A percentile compares a stretch with the other conserved stretches of the same genome.
Evolutionary conservation across 2,888 invertebrate genomes (phyloP).

Genomic region (Homarus gammarus): DNA sequence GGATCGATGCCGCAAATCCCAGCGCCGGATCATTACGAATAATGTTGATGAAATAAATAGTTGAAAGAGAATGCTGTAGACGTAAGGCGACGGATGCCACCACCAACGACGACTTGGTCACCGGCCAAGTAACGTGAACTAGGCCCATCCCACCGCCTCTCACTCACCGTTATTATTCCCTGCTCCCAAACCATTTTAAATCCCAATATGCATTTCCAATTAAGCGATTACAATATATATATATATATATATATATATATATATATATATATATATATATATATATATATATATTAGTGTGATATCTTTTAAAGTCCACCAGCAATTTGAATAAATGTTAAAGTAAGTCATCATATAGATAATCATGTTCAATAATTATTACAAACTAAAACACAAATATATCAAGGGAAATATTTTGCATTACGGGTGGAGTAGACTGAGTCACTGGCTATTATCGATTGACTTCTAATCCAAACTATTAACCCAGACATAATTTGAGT

Average conservation of each 20-base stretch:
- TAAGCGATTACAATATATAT: conserved; percentile 43
- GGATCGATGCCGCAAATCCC: neutral
- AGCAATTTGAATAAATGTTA: conserved; percentile 33
- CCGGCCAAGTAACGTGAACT: no score
- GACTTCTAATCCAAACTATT: no score
- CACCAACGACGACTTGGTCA: no score
- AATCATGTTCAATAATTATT: no score
- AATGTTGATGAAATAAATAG: neutral
- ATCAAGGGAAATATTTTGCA: no score
- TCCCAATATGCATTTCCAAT: conserved; percentile 61
- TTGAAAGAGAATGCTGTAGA: neutral
- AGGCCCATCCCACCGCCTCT: neutral
- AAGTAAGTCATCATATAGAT: conserved; percentile 42
- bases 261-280: conserved; percentile 31
- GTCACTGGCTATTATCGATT: no score
- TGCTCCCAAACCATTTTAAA: conserved; percentile 48
- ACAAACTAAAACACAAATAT: no score
- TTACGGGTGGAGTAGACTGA: no score
- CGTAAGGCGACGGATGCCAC: neutral
- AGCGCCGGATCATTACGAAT: neutral
- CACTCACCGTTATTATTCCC: conserved; percentile 16
- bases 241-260: conserved; percentile 24
- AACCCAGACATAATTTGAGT: no score
- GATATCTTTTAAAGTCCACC: conserved; percentile 42
- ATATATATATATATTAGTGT: conserved; percentile 26